These are phyloP conservation scores for Lepidurus packardi DNA, from an alignment of 1,140 invertebrate species.

Conservation along the genomic window DNA sequence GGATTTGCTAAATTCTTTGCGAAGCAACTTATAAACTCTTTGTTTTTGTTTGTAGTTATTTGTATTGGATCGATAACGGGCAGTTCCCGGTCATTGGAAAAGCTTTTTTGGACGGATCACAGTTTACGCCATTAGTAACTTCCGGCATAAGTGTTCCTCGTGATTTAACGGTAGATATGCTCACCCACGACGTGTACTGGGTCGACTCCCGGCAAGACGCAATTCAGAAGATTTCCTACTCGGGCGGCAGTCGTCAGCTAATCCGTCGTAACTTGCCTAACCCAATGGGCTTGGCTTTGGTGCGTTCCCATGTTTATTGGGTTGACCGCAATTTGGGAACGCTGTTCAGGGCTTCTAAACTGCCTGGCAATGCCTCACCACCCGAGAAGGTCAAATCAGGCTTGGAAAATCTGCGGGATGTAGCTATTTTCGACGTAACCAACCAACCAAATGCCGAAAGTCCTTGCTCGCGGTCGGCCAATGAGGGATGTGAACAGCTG, in stretches of 20 bases:
- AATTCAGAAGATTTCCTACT: constrained; percentile 81
- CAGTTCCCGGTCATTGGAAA: constrained; percentile 93
- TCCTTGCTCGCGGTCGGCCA: constrained; percentile 63
- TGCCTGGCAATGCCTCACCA: constrained; percentile 60
- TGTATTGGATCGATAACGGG: constrained; percentile 98
- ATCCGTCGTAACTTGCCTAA: constrained; percentile 86
- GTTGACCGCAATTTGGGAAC: constrained; percentile 87
- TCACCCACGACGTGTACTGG: constrained; percentile 95
- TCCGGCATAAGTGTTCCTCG: constrained; percentile 84
- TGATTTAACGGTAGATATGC: constrained; percentile 89
- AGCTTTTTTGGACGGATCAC: constrained; percentile 79
- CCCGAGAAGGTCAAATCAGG: constrained; percentile 68
- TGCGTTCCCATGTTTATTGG: constrained; percentile 79
- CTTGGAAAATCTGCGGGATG: constrained; percentile 74
- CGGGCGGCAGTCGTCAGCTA: constrained; percentile 66
- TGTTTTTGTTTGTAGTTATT: constrained; percentile 46
- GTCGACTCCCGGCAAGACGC: constrained; percentile 88
- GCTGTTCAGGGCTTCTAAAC: constrained; percentile 70
- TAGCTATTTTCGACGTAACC: constrained; percentile 79
- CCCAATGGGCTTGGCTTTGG: constrained; percentile 87
- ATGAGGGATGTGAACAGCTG: constrained; percentile 84
- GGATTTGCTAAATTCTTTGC: background rate
- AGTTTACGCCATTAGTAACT: constrained; percentile 80
- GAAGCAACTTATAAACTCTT: background rate
- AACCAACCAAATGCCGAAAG: constrained; percentile 75